A percentile compares a stretch with the other conserved stretches of the same genome.
Conservation (phyloP, 2,888 invertebrate genomes). For the Lamproptera curius region DNA sequence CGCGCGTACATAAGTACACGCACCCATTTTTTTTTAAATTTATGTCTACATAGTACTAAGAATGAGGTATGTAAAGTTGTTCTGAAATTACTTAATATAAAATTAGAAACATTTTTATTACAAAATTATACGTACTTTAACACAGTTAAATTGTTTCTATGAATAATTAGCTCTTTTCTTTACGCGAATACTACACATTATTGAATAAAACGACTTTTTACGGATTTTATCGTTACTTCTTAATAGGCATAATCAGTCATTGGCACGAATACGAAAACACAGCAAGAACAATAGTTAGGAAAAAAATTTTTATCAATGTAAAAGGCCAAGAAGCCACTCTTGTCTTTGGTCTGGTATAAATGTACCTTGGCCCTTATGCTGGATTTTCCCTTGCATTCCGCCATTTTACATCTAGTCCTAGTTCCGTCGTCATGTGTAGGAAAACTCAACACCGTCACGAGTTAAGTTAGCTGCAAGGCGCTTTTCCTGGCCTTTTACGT, state of each 20-base stretch:
- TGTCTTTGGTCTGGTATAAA: slow-evolving; percentile 17
- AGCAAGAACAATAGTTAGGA: background rate
- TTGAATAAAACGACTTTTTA: too few relatives aligned
- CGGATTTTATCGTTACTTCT: too few relatives aligned
- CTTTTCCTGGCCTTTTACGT: too few relatives aligned
- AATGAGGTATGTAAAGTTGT: too few relatives aligned
- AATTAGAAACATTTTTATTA: slow-evolving; percentile 13
- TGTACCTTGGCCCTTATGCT: slow-evolving; percentile 4
- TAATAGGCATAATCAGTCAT: background rate
- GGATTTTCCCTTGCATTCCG: slow-evolving; percentile 7
- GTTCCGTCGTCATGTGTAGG: background rate
- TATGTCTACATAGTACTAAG: slow-evolving; percentile 2
- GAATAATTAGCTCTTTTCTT: slow-evolving; percentile 1
- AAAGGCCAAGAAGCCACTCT: slow-evolving; percentile 25
- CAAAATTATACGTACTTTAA: slow-evolving; percentile 4
- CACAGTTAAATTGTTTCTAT: background rate
- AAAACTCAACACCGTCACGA: background rate
- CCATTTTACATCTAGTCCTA: slow-evolving; percentile 22
- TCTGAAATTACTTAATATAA: slow-evolving; percentile 5
- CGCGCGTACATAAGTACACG: too few relatives aligned
- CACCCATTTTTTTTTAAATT: slow-evolving; percentile 12
- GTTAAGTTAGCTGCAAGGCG: too few relatives aligned
- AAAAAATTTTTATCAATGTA: slow-evolving; percentile 13
- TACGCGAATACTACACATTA: too few relatives aligned
- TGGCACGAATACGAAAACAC: background rate